Conservation (phyloP, 2,113 vertebrate species). For the Dinomys branickii region DNA sequence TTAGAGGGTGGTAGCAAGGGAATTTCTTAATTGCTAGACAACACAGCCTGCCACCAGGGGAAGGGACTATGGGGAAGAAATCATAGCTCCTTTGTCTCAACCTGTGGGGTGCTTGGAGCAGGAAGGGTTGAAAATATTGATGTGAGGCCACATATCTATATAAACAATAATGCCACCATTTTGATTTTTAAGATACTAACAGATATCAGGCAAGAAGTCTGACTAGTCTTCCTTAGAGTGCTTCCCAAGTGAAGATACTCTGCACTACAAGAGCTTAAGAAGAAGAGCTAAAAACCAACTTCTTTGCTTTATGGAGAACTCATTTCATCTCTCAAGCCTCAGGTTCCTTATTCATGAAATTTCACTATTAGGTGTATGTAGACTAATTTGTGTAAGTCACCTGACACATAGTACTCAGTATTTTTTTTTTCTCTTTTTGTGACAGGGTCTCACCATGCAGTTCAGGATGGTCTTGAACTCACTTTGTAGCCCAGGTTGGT, state of each 20-base stretch:
- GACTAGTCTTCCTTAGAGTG: neutral
- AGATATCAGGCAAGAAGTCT: neutral
- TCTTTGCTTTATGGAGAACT: neutral
- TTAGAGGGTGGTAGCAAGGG: neutral
- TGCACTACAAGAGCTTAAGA: neutral
- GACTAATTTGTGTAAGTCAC: neutral
- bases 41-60: neutral
- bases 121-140: neutral
- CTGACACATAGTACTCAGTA: neutral
- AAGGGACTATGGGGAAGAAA: neutral
- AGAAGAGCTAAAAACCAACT: neutral
- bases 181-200: neutral
- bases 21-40: neutral
- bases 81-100: neutral
- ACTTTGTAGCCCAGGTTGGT: no score
- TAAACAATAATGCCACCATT: neutral
- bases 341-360: neutral
- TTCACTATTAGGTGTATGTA: neutral
- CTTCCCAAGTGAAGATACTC: neutral
- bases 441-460: no score
- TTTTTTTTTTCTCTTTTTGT: no score
- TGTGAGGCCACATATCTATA: neutral
- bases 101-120: neutral
- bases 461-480: no score
- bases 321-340: neutral